Conservation (phyloP, 2,797 vertebrate species). For the Pangasius djambal region DNA sequence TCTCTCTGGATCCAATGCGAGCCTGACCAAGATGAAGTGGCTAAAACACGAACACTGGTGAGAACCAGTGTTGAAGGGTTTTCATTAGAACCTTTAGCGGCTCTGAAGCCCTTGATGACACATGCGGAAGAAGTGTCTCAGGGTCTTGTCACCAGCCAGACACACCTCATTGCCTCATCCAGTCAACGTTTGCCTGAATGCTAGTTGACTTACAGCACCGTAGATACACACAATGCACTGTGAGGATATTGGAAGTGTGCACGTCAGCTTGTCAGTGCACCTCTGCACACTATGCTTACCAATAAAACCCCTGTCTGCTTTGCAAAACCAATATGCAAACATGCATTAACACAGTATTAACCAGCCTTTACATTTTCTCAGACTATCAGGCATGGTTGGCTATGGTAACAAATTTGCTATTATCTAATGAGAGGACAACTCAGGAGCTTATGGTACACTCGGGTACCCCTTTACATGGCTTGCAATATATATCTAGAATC, state of each 20-base stretch:
- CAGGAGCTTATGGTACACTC: not conserved
- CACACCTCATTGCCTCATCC: not conserved
- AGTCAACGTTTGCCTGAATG: not conserved
- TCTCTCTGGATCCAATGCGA: not conserved
- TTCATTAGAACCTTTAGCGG: not conserved
- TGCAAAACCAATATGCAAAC: not conserved
- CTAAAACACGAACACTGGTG: no score
- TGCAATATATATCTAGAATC: not conserved
- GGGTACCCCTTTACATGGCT: not conserved
- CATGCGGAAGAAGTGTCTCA: not conserved
- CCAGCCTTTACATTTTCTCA: not conserved
- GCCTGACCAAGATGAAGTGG: no score
- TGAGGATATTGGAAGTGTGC: no score
- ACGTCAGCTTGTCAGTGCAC: no score
- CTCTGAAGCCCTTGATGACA: not conserved
- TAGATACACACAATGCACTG: not conserved
- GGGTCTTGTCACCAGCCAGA: not conserved
- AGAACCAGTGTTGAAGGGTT: not conserved
- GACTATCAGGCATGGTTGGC: no score
- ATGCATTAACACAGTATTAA: not conserved
- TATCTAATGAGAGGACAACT: not conserved
- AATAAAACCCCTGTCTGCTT: not conserved
- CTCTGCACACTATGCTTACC: not conserved
- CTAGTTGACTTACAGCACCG: not conserved
- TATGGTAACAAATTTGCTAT: not conserved